Evolutionary conservation across 2,113 vertebrate genomes (phyloP).

Genomic region (Pao palembangensis): DNA sequence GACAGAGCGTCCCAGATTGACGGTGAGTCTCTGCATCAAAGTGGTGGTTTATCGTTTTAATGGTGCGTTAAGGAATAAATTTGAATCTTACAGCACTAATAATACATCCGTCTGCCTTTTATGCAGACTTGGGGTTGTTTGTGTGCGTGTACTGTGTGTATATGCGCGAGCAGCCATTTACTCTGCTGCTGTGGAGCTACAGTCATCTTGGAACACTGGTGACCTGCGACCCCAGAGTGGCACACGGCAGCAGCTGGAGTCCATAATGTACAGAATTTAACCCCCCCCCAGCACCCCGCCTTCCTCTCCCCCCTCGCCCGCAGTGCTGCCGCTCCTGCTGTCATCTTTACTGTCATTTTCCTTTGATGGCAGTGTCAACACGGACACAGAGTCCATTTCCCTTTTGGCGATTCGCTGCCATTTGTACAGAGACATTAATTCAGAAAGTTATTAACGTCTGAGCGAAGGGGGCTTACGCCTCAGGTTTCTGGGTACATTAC

Average conservation of each 20-base stretch:
- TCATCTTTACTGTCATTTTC: constrained; percentile 48
- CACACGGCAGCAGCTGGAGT: constrained; percentile 17
- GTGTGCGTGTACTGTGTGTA: no score
- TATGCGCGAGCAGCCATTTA: no score
- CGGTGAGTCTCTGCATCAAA: constrained; percentile 44
- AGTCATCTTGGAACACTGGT: constrained; percentile 1
- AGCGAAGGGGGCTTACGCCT: constrained; percentile 34
- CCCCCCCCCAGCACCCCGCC: background rate
- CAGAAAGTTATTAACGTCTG: constrained; percentile 49
- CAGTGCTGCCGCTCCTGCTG: constrained; percentile 4
- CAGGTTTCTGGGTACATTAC: constrained; percentile 35
- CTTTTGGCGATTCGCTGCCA: constrained; percentile 36
- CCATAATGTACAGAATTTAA: constrained; percentile 28
- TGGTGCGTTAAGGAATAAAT: constrained; percentile 39
- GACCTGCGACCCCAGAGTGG: constrained; percentile 18
- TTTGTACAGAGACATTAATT: constrained; percentile 51
- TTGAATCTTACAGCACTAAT: constrained; percentile 40
- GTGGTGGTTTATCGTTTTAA: constrained; percentile 43
- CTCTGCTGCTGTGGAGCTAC: background rate
- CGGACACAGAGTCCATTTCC: constrained; percentile 36
- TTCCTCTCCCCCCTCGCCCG: background rate
- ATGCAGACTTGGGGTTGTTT: no score
- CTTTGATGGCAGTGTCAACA: constrained; percentile 64
- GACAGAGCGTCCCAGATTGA: constrained; percentile 37
- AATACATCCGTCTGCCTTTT: constrained; percentile 17